A percentile compares a stretch with the other conserved stretches of the same genome.
Conservation (phyloP, 1,140 invertebrate genomes). For the fruit fly (Drosophila melanogaster) region DNA sequence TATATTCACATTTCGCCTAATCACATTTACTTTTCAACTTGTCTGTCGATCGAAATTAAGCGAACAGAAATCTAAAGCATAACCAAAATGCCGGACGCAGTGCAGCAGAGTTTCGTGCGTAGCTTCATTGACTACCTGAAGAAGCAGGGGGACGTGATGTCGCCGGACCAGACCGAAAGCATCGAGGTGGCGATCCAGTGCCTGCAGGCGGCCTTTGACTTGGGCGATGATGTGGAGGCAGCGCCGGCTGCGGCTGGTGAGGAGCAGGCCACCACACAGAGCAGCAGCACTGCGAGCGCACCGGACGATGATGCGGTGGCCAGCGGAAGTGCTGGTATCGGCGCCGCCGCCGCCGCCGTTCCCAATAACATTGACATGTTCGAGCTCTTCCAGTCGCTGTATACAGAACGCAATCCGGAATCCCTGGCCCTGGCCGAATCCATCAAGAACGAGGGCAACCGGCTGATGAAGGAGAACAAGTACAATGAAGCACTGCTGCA, state of each 20-base stretch:
- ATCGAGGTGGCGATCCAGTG: constrained; percentile 92
- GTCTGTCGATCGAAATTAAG: neutral
- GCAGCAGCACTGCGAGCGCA: constrained; percentile 27
- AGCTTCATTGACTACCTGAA: constrained; percentile 79
- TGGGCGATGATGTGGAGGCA: constrained; percentile 85
- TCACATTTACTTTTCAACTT: constrained; percentile 23
- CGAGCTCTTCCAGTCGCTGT: constrained; percentile 84
- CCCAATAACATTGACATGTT: constrained; percentile 83
- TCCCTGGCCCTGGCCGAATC: constrained; percentile 89
- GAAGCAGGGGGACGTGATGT: constrained; percentile 70
- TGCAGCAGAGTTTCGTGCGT: constrained; percentile 76
- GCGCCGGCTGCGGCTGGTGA: constrained; percentile 13
- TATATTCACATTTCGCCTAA: constrained; percentile 33
- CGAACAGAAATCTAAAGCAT: neutral
- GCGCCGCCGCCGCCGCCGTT: constrained; percentile 35
- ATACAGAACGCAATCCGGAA: constrained; percentile 85
- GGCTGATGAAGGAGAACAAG: constrained; percentile 92
- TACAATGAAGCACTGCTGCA: constrained; percentile 91
- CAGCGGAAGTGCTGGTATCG: constrained; percentile 35
- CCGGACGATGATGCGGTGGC: constrained; percentile 23
- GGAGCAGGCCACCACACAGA: constrained; percentile 35
- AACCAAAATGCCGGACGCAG: constrained; percentile 69
- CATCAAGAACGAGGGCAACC: constrained; percentile 94
- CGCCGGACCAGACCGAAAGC: constrained; percentile 90
- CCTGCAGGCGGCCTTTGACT: constrained; percentile 92